These are phyloP conservation scores for Octopus sinensis DNA, from an alignment of 1,140 invertebrate species.

Conservation along the genomic window DNA sequence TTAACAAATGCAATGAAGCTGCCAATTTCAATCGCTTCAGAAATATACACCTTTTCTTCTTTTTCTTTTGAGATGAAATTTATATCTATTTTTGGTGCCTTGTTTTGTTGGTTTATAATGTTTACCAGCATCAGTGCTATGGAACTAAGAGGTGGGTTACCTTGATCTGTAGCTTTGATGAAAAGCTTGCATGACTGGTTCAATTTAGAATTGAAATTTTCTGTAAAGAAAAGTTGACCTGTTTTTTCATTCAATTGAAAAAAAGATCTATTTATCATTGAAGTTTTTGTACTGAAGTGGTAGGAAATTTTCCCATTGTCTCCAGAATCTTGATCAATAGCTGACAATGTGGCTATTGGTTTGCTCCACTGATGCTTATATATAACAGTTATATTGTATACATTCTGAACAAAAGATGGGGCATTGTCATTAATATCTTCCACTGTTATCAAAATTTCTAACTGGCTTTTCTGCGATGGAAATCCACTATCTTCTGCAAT, in stretches of 20 bases:
- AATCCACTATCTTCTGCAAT: conserved; percentile 84
- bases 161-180: conserved; percentile 31
- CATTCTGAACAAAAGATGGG: conserved; percentile 85
- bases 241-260: background rate
- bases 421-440: conserved; percentile 92
- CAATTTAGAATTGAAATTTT: background rate
- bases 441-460: conserved; percentile 90
- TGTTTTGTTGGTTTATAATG: conserved; percentile 37
- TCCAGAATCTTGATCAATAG: conserved; percentile 82
- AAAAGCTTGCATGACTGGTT: conserved; percentile 21
- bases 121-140: conserved; percentile 22
- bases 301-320: conserved; percentile 81
- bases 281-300: conserved; percentile 6
- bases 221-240: background rate
- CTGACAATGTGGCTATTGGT: conserved; percentile 76
- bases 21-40: conserved; percentile 34
- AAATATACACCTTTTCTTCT: conserved; percentile 26
- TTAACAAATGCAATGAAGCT: conserved; percentile 46
- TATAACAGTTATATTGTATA: conserved; percentile 79
- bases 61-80: conserved; percentile 24
- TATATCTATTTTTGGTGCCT: conserved; percentile 29
- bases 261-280: background rate
- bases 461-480: conserved; percentile 75
- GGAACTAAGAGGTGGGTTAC: conserved; percentile 24
- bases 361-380: conserved; percentile 91